Percentiles rank a stretch among this genome's conserved stretches.
phyloP scores from a whole-genome alignment of 1,140 invertebrate species.

The Papilio xuthus region DNA sequence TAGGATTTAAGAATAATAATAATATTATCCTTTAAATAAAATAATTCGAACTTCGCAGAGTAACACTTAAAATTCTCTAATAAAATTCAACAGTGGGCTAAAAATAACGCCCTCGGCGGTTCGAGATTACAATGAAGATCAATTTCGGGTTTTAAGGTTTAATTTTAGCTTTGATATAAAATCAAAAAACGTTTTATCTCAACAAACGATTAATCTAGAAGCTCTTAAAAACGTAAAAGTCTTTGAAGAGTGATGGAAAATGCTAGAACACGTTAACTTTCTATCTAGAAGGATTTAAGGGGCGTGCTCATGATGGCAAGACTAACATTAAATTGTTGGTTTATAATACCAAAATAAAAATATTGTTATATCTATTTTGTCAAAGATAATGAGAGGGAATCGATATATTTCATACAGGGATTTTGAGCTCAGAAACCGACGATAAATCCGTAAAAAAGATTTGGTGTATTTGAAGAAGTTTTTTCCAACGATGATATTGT shows the following conservation, averaged over 20 bases:
- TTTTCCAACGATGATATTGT: constrained; percentile 1
- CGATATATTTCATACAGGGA: too few relatives aligned
- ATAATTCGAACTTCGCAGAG: not conserved
- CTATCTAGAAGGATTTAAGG: too few relatives aligned
- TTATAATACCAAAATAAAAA: too few relatives aligned
- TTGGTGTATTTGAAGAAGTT: constrained; percentile 6
- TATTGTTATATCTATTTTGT: too few relatives aligned
- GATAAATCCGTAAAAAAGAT: not conserved
- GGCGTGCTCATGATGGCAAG: not conserved
- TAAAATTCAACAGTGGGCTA: not conserved
- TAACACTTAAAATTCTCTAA: not conserved
- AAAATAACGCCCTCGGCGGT: constrained; percentile 3
- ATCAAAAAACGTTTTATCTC: constrained; percentile 10
- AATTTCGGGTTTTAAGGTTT: constrained; percentile 6
- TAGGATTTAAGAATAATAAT: too few relatives aligned
- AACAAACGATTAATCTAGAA: not conserved
- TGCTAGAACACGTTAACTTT: not conserved
- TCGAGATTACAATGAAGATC: not conserved
- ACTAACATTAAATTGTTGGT: too few relatives aligned
- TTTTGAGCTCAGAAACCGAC: too few relatives aligned
- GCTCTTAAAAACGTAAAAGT: not conserved
- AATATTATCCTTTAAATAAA: not conserved
- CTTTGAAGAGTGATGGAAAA: not conserved
- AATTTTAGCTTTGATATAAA: not conserved
- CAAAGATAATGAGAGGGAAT: too few relatives aligned